Evolutionary conservation across 1,140 invertebrate species (phyloP).

Genomic region (Lutraria rhynchaena): DNA sequence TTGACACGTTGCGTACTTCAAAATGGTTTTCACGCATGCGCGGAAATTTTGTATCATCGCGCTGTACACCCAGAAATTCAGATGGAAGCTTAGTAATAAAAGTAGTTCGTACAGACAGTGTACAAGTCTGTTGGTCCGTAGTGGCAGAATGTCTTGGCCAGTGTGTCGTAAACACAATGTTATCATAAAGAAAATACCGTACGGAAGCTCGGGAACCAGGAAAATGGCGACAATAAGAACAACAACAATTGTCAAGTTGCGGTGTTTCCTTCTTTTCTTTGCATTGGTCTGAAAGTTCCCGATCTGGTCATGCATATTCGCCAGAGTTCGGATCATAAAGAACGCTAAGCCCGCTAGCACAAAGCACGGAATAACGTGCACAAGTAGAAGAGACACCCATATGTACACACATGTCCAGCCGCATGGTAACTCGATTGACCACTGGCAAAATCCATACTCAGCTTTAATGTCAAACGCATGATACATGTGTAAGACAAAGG

Average conservation of each 20-base stretch:
- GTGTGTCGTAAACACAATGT: slow-evolving; percentile 10
- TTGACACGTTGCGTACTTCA: slow-evolving; percentile 9
- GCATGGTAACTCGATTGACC: slow-evolving; percentile 32
- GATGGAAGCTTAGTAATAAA: slow-evolving; percentile 42
- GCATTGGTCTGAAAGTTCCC: not conserved
- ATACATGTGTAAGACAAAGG: slow-evolving; percentile 41
- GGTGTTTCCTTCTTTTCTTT: not conserved
- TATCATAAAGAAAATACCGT: slow-evolving; percentile 45
- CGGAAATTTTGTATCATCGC: slow-evolving; percentile 31
- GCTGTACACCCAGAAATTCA: slow-evolving; percentile 57
- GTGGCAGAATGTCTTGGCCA: slow-evolving; percentile 10
- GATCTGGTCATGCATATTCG: not conserved
- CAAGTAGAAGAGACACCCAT: slow-evolving; percentile 21
- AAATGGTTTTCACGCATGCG: not conserved
- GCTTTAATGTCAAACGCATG: slow-evolving; percentile 54
- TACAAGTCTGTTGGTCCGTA: slow-evolving; percentile 32
- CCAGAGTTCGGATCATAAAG: slow-evolving; percentile 5
- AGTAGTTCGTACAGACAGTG: slow-evolving; percentile 31
- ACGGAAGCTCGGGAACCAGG: slow-evolving; percentile 44
- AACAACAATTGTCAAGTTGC: slow-evolving; percentile 29
- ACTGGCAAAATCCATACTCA: slow-evolving; percentile 26
- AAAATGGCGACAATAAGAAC: slow-evolving; percentile 35
- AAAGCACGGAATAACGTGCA: slow-evolving; percentile 20
- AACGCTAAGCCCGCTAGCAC: not conserved
- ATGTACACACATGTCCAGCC: slow-evolving; percentile 48